Evolutionary conservation across 2,888 invertebrate species (phyloP), one percentile per base, ranked within the genome.

Genomic region (Thereva nobilitata): DNA sequence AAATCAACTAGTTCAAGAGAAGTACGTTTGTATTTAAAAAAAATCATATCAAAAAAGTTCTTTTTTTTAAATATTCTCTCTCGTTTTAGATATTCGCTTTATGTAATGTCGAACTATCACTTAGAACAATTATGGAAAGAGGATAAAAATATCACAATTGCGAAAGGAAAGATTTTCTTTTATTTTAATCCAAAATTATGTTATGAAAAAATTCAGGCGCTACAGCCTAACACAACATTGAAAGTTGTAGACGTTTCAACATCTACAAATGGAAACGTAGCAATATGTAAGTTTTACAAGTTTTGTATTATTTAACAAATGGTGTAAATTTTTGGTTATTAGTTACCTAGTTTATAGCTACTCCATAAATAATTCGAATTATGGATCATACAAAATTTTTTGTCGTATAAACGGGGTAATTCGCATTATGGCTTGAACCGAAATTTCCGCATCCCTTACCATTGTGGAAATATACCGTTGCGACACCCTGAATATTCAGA

Each of bases 101-200:
- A 85, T 40, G 83, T 90, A 0, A 79, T 86, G 42, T 87, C 89
- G 74, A 91, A 91, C 77, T 83, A 83, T 66, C 87, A 91, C 77
- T 80, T 91, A 67, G 84, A 86, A 70, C 83, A 86, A 61, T 78
- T 90, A 23, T 86, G 85, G 84, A 76, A 83, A 59, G 78, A 78
- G 72, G 79, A 81, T 65, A 77, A 76, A n/a, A 80, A 77, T 35
- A 76, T 85, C 49, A 76, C 78, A 49, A 84, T 90, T 41, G 73
- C 77, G 1, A 83, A 82, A 2, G 90, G 90, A 0, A 82, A 82
- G 0, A 78, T 90, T 12, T 86, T 85, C 69, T 89, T 92, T 73
- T 89, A 91, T 74, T 84, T 86, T 73, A 92, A 92, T 78, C 88
- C 89, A 0, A 86, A 87, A 68, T 80, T 92, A 23, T 92, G 91